phyloP scores from a whole-genome alignment of 2,888 invertebrate species.

The Iselma pallidipennis region DNA sequence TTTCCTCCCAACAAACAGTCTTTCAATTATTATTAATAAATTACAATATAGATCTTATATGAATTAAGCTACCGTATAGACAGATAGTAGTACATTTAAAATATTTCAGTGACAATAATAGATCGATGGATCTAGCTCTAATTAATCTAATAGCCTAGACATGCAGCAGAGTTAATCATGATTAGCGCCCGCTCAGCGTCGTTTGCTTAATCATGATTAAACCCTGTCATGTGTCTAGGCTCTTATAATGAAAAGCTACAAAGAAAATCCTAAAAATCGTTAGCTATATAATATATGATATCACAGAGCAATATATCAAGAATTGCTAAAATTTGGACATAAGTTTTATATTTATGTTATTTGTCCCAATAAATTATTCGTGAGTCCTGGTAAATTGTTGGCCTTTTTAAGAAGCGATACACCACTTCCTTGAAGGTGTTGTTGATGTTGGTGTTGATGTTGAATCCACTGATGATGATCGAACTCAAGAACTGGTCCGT shows the following conservation, averaged over 20 bases:
- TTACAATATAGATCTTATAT: constrained; percentile 21
- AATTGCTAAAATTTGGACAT: too few species aligned
- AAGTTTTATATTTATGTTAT: too few species aligned
- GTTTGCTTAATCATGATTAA: too few species aligned
- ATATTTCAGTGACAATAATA: constrained; percentile 21
- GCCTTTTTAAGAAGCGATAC: constrained; percentile 22
- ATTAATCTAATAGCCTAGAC: too few species aligned
- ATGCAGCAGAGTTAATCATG: too few species aligned
- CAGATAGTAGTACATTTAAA: too few species aligned
- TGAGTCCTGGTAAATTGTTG: constrained; percentile 39
- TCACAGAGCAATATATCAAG: constrained; percentile 47
- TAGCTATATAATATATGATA: constrained; percentile 32
- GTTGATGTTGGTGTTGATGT: background rate
- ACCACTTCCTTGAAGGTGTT: background rate
- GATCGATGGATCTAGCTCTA: constrained; percentile 33
- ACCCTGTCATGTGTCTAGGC: too few species aligned
- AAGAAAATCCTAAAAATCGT: background rate
- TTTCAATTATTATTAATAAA: constrained; percentile 21
- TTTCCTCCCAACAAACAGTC: constrained; percentile 30
- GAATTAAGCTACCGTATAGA: constrained; percentile 29
- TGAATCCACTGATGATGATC: background rate
- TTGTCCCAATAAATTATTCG: constrained; percentile 11
- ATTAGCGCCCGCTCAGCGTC: too few species aligned
- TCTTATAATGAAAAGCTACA: constrained; percentile 26
- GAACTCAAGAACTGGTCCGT: constrained; percentile 61